These are phyloP conservation scores for Chromoteleia sp. DNA, from an alignment of 2,888 invertebrate genomes.

Conservation along the genomic window DNA sequence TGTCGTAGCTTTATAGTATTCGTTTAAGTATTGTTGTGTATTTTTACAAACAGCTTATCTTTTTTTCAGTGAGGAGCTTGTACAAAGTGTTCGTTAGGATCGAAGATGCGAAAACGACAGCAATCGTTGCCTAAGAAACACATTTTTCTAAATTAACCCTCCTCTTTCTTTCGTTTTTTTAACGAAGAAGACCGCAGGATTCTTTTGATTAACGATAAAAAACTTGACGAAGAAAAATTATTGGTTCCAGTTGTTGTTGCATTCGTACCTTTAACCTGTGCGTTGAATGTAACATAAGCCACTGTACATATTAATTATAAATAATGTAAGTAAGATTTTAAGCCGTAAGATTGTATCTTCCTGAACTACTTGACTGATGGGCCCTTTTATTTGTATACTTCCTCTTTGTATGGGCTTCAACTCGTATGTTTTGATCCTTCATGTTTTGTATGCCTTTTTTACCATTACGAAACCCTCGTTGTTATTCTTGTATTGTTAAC, in stretches of 20 bases:
- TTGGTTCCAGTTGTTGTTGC: conserved; percentile 15
- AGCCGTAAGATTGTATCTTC: conserved; percentile 67
- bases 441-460: conserved; percentile 69
- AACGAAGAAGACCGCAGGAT: too few relatives aligned
- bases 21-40: conserved; percentile 31
- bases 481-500: conserved; percentile 82
- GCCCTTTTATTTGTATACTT: conserved; percentile 70
- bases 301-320: conserved; percentile 81
- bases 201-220: too few relatives aligned
- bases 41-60: conserved; percentile 26
- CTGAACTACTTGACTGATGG: conserved; percentile 77
- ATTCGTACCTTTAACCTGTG: conserved; percentile 33
- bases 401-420: conserved; percentile 67
- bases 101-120: conserved; percentile 16
- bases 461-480: conserved; percentile 74
- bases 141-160: not conserved
- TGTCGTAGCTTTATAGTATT: conserved; percentile 19
- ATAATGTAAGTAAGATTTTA: conserved; percentile 73
- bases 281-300: conserved; percentile 79
- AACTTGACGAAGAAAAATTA: conserved; percentile 2
- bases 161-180: not conserved
- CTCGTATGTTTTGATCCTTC: conserved; percentile 43
- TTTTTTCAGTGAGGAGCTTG: conserved; percentile 70
- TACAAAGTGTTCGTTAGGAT: conserved; percentile 73
- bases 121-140: not conserved